These are phyloP conservation scores for Python bivittatus DNA, from an alignment of 2,113 vertebrate genomes.

Conservation along the genomic window DNA sequence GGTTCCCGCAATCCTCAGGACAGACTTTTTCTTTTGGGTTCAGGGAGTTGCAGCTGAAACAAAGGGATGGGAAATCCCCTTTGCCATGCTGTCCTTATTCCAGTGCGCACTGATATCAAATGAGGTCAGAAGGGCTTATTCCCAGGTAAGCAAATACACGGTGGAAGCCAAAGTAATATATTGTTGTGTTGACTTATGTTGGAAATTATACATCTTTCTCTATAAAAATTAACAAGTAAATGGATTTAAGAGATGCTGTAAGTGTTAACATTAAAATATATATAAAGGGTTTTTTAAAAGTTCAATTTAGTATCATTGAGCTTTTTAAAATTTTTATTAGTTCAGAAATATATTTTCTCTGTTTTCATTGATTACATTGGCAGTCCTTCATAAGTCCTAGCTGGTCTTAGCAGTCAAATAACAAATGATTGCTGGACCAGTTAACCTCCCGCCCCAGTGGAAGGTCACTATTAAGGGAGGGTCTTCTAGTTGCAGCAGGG, in stretches of 20 bases:
- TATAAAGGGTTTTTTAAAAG: neutral
- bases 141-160: too few species aligned
- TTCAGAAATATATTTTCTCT: neutral
- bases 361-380: neutral
- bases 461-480: neutral
- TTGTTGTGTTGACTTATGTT: neutral
- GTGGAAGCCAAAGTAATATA: too few species aligned
- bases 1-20: neutral
- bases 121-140: too few species aligned
- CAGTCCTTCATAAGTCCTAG: neutral
- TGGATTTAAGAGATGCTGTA: neutral
- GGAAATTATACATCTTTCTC: neutral
- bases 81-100: neutral
- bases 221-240: neutral
- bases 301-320: neutral
- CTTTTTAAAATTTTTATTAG: neutral
- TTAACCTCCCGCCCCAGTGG: neutral
- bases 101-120: neutral
- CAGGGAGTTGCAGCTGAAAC: neutral
- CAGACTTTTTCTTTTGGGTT: neutral
- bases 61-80: neutral
- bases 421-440: neutral
- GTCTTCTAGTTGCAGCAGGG: neutral
- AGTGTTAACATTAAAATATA: neutral
- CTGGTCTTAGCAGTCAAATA: too few species aligned